A percentile compares a stretch with the other conserved stretches of the same genome.
phyloP scores from a whole-genome alignment of 2,113 vertebrate genomes.

The Microcebus tavaratra region DNA sequence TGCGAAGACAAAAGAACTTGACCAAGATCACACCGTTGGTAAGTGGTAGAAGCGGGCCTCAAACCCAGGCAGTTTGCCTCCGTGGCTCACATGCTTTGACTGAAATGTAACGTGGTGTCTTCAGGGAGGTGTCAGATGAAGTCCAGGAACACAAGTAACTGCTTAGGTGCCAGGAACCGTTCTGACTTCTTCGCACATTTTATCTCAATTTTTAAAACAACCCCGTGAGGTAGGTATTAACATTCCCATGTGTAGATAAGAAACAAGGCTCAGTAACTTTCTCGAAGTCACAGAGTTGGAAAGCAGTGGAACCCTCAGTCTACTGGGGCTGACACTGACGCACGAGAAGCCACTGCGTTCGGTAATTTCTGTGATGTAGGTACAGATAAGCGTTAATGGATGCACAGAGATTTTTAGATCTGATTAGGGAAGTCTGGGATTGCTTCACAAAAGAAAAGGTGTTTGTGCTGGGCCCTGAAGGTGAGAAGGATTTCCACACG shows the following conservation, averaged over 20 bases:
- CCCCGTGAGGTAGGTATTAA: not conserved
- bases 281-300: not conserved
- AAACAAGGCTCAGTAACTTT: not conserved
- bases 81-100: rapidly evolving
- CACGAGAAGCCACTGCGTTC: not conserved
- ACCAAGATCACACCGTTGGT: not conserved
- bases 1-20: not conserved
- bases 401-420: not conserved
- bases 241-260: not conserved
- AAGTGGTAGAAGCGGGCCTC: not conserved
- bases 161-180: not conserved
- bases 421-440: not conserved
- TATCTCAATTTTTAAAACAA: not conserved
- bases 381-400: not conserved
- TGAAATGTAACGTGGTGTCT: not conserved
- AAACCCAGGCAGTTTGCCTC: not conserved
- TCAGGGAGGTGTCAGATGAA: not conserved
- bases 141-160: not conserved
- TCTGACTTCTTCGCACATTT: not conserved
- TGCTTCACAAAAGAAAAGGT: not conserved
- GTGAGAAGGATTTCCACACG: not conserved
- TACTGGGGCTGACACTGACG: too few species aligned
- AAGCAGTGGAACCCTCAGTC: not conserved
- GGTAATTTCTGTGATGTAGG: not conserved
- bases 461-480: not conserved